Conservation (phyloP, 2,888 invertebrate genomes). For the Drosophila cognata region DNA sequence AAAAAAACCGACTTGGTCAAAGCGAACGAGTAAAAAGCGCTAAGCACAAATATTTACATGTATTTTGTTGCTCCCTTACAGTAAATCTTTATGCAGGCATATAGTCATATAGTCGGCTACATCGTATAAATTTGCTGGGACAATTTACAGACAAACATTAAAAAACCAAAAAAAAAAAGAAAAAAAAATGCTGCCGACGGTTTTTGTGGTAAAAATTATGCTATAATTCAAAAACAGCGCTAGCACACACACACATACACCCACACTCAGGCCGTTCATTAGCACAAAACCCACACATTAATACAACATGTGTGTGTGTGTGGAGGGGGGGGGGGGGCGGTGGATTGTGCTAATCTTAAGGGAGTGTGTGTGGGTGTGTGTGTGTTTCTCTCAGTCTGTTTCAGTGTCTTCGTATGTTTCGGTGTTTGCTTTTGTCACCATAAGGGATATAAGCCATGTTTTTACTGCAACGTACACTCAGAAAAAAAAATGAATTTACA, state of each 20-base stretch:
- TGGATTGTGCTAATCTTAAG: constrained; percentile 56
- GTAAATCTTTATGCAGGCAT: constrained; percentile 37
- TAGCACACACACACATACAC: constrained; percentile 30
- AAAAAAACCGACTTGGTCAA: constrained; percentile 9
- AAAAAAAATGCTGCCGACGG: constrained; percentile 36
- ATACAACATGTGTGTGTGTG: constrained; percentile 49
- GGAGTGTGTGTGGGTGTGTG: constrained; percentile 25
- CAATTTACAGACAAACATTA: constrained; percentile 62
- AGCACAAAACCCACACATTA: constrained; percentile 77
- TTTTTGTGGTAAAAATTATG: constrained; percentile 73
- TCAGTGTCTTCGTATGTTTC: constrained; percentile 29
- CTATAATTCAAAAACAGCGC: constrained; percentile 77
- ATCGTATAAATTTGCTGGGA: constrained; percentile 44
- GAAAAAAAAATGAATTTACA: background rate
- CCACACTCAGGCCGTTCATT: constrained; percentile 60
- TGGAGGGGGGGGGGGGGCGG: constrained; percentile 28
- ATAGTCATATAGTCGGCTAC: constrained; percentile 20
- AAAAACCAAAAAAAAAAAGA: constrained; percentile 13
- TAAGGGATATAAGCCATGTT: constrained; percentile 65
- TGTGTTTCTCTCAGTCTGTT: constrained; percentile 11
- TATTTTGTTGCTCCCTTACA: constrained; percentile 30
- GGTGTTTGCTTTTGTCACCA: constrained; percentile 63
- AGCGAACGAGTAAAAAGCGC: background rate
- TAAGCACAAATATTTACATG: constrained; percentile 62
- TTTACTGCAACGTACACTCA: constrained; percentile 37